Conservation (phyloP, 1,140 invertebrate species). For the Vanessa tameamea region DNA sequence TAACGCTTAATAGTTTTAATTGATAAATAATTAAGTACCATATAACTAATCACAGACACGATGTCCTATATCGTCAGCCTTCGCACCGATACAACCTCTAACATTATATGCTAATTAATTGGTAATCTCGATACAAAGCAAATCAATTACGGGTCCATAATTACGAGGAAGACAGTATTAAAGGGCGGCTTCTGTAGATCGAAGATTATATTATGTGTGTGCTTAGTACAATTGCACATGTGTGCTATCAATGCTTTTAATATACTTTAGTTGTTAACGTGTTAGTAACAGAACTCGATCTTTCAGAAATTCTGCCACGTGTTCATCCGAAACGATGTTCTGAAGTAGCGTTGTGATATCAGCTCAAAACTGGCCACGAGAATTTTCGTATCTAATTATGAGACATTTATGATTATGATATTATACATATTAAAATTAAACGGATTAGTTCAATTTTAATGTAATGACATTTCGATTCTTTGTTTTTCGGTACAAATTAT, state of each 20-base stretch:
- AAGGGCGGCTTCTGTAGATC: constrained; percentile 20
- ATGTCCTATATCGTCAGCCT: constrained; percentile 16
- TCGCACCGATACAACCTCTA: constrained; percentile 40
- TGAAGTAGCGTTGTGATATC: too few relatives aligned
- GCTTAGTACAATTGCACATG: not conserved
- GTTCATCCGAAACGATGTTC: too few relatives aligned
- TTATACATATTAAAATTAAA: too few relatives aligned
- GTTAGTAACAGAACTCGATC: too few relatives aligned
- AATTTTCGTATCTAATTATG: too few relatives aligned
- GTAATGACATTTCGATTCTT: too few relatives aligned
- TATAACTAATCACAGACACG: constrained; percentile 18
- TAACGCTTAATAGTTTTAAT: not conserved
- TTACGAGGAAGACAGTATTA: constrained; percentile 52
- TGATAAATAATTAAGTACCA: constrained; percentile 4
- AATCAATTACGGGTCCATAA: constrained; percentile 72
- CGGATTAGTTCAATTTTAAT: too few relatives aligned
- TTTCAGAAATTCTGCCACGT: not conserved
- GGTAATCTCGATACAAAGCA: constrained; percentile 74
- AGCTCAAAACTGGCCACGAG: too few relatives aligned
- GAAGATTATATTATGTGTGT: not conserved
- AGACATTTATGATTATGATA: too few relatives aligned
- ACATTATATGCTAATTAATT: constrained; percentile 73
- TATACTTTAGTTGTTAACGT: not conserved
- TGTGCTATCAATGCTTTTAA: not conserved
- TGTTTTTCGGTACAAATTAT: too few relatives aligned